Evolutionary conservation across 1,140 invertebrate genomes (phyloP), one percentile per base, ranked within the genome.

Genomic region (Eurosta solidaginis): DNA sequence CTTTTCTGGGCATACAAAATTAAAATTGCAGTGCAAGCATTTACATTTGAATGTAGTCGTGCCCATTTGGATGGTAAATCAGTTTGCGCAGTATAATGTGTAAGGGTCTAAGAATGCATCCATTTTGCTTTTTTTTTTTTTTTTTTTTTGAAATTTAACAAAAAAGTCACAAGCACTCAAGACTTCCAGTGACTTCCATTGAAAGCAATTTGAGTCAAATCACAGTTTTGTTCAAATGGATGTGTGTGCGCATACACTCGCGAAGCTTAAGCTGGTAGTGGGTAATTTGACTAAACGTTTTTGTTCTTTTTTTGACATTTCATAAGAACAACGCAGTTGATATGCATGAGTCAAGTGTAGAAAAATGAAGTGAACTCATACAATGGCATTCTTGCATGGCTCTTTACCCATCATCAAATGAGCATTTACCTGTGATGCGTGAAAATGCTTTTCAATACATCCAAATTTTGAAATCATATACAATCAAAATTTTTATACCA

Each of bases 91-190:
- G n/a, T 5, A 6, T 4, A 22, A 52, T n/a, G n/a, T n/a, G n/a
- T n/a, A n/a, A n/a, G n/a, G n/a, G n/a, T n/a, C n/a, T n/a, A n/a
- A 22, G 14, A 22, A 6, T 25, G 49, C 20, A 52, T n/a, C n/a
- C n/a, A n/a, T n/a, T n/a, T n/a, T n/a, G n/a, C n/a, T n/a, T n/a
- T n/a, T n/a, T n/a, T n/a, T n/a, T n/a, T n/a, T n/a, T n/a, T n/a
- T n/a, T n/a, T n/a, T n/a, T n/a, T n/a, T n/a, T n/a, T 52, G 49
- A 52, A 52, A 52, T 52, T 22, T n/a, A 52, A 52, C 49, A 52
- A 52, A 52, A 6, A 52, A 52, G n/a, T 52, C 49, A 52, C n/a
- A 52, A 52, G 6, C 20, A 52, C 20, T 5, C n/a, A 17, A 52
- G n/a, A n/a, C 5, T 49, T 17, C 20, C 17, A 14, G 20, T 17